Percentiles rank a stretch among this genome's conserved stretches.
Conservation (phyloP, 2,888 invertebrate genomes). For the Cephus pygmeus region DNA sequence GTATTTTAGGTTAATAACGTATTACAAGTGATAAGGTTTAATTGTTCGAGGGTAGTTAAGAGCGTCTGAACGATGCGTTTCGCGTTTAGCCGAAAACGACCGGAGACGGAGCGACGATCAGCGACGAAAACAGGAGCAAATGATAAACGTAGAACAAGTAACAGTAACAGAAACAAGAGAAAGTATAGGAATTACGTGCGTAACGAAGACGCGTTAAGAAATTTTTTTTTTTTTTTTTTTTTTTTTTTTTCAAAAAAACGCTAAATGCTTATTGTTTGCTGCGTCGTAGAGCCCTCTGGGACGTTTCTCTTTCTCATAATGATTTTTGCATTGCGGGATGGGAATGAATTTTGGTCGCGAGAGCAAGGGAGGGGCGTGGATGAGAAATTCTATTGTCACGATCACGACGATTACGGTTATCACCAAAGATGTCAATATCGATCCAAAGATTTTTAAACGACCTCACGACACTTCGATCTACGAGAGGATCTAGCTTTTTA, state of each 20-base stretch:
- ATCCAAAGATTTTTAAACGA: constrained; percentile 48
- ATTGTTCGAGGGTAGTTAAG: constrained; percentile 6
- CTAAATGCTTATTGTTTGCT: constrained; percentile 59
- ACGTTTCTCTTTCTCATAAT: constrained; percentile 1
- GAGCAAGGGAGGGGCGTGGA: background rate
- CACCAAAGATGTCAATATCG: constrained; percentile 52
- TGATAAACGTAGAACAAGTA: constrained; percentile 13
- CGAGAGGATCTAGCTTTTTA: constrained; percentile 8
- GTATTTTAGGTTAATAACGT: constrained; percentile 16
- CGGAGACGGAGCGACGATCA: constrained; percentile 12
- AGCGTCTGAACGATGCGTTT: background rate
- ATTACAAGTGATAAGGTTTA: constrained; percentile 11
- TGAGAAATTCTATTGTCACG: background rate
- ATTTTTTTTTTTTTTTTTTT: too few species aligned
- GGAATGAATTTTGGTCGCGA: background rate
- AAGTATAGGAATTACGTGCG: constrained; percentile 8
- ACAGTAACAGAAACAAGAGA: constrained; percentile 10
- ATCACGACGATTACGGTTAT: constrained; percentile 10
- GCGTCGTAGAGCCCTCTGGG: constrained; percentile 39
- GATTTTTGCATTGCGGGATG: constrained; percentile 31
- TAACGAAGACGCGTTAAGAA: constrained; percentile 9
- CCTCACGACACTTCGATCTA: constrained; percentile 13
- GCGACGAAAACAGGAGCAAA: constrained; percentile 27
- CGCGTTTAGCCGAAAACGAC: background rate
- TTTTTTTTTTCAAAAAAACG: constrained; percentile 26